These are phyloP conservation scores for Gymnocheta viridis DNA, from an alignment of 2,888 invertebrate genomes.

Conservation along the genomic window DNA sequence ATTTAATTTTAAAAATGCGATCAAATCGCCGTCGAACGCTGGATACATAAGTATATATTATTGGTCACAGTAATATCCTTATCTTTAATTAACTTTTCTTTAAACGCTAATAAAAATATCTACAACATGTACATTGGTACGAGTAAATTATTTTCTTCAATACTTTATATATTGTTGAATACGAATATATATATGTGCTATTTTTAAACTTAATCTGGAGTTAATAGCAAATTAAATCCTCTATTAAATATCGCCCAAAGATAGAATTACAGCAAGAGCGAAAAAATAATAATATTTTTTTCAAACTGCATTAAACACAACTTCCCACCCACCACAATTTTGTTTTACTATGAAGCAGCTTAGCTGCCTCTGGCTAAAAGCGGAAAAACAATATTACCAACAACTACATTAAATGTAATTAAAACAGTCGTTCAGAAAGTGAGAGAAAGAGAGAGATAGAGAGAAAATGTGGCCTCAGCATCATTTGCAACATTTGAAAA, in stretches of 20 bases:
- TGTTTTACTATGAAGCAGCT: conserved; percentile 22
- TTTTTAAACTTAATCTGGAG: not conserved
- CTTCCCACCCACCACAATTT: conserved; percentile 33
- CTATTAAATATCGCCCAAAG: not conserved
- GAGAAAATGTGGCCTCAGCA: conserved; percentile 20
- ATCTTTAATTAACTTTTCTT: too few relatives aligned
- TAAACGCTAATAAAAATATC: too few relatives aligned
- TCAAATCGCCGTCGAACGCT: too few relatives aligned
- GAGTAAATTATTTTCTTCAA: too few relatives aligned
- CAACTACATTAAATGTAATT: conserved; percentile 64
- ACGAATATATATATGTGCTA: not conserved
- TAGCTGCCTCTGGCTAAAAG: conserved; percentile 5
- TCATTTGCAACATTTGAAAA: not conserved
- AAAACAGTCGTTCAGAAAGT: conserved; percentile 61
- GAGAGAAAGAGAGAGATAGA: not conserved
- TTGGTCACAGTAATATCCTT: too few relatives aligned
- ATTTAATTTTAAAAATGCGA: too few relatives aligned
- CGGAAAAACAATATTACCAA: conserved; percentile 14
- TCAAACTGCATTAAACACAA: conserved; percentile 52
- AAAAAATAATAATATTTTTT: not conserved
- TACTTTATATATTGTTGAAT: too few relatives aligned
- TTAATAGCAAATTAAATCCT: conserved; percentile 1
- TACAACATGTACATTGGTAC: too few relatives aligned
- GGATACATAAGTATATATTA: too few relatives aligned
- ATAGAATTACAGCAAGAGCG: not conserved